Conservation (phyloP, 2,113 vertebrate genomes). For the Gallinago jamesoni region DNA sequence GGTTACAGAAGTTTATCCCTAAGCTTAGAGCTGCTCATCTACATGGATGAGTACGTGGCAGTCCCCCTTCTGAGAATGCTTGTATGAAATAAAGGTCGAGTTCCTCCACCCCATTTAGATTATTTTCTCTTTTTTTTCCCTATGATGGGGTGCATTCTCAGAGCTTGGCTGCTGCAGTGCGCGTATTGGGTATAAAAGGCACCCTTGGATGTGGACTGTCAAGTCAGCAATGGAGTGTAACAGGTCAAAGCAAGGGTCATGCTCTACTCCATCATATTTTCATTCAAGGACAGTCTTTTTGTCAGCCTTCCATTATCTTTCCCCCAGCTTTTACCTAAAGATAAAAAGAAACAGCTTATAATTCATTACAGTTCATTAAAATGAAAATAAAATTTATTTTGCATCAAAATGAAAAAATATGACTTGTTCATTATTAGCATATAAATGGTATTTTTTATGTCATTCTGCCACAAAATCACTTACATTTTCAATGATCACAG, state of each 20-base stretch:
- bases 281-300: not conserved
- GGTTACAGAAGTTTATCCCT: not conserved
- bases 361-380: conserved; percentile 81
- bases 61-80: not conserved
- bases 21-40: not conserved
- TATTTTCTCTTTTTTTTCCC: not conserved
- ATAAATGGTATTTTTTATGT: conserved; percentile 85
- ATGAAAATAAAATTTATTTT: conserved; percentile 82
- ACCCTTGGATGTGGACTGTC: not conserved
- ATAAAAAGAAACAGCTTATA: conserved; percentile 71
- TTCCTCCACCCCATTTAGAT: not conserved
- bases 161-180: not conserved
- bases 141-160: rapidly evolving
- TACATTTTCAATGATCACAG: conserved; percentile 83
- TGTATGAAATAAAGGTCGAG: not conserved
- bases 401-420: conserved; percentile 78
- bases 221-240: not conserved
- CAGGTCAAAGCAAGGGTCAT: not conserved
- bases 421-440: conserved; percentile 83
- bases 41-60: rapidly evolving
- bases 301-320: conserved; percentile 45
- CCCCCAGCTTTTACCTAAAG: conserved; percentile 60
- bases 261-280: not conserved
- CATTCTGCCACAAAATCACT: conserved; percentile 80
- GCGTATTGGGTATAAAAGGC: not conserved